Conservation (phyloP, 2,888 invertebrate genomes). For the Tortricodes alternella region DNA sequence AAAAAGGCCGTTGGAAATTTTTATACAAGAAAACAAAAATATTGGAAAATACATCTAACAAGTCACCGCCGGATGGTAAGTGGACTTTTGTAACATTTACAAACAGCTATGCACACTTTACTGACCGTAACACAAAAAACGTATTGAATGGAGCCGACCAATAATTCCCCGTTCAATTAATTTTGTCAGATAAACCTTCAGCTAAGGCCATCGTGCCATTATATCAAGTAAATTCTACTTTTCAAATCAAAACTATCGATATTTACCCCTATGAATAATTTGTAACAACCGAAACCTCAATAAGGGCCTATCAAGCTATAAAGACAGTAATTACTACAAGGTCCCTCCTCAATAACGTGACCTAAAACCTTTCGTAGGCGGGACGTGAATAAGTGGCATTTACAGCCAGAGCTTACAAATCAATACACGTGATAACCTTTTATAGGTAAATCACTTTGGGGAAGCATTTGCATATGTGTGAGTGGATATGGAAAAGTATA, state of each 20-base stretch:
- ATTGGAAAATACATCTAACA: too few species aligned
- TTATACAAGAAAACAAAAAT: too few species aligned
- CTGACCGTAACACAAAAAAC: constrained; percentile 3
- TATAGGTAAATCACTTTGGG: neutral
- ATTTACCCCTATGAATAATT: neutral
- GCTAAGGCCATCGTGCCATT: neutral
- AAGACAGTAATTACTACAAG: neutral
- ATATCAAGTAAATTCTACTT: constrained; percentile 9
- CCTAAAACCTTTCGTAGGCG: constrained; percentile 15
- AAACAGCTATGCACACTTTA: neutral
- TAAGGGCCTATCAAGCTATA: neutral
- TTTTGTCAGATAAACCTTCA: neutral
- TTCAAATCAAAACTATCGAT: neutral
- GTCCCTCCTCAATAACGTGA: constrained; percentile 2
- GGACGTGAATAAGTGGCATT: constrained; percentile 12
- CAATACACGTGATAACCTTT: constrained; percentile 10
- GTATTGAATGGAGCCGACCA: constrained; percentile 9
- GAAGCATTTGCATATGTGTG: too few species aligned
- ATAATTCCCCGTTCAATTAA: constrained; percentile 19
- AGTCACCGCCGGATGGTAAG: too few species aligned
- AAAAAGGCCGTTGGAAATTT: too few species aligned
- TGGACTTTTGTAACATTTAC: too few species aligned
- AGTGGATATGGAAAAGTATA: too few species aligned
- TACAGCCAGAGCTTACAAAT: constrained; percentile 1
- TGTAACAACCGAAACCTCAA: neutral